Percentiles rank a stretch among this genome's conserved stretches.
Conservation (phyloP, 2,797 vertebrate genomes). For the Triplophysa bombifrons region DNA sequence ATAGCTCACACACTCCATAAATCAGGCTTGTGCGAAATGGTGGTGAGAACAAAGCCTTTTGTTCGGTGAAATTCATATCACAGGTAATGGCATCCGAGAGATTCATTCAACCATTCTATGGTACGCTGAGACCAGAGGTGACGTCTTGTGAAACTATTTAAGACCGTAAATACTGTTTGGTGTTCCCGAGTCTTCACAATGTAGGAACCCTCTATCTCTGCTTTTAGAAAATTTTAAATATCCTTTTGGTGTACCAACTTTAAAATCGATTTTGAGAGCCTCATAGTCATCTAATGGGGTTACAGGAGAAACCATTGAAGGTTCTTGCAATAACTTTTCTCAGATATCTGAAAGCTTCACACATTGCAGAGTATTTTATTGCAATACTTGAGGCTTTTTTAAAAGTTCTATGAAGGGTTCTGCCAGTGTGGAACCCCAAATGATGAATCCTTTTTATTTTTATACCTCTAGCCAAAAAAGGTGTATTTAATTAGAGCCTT, state of each 20-base stretch:
- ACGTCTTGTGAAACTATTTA: background rate
- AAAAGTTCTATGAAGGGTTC: no score
- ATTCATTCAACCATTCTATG: slow-evolving; percentile 8
- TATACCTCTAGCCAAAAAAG: background rate
- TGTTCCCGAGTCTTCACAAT: background rate
- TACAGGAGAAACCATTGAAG: background rate
- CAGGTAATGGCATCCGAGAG: background rate
- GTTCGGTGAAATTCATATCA: background rate
- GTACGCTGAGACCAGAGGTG: background rate
- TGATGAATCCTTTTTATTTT: no score
- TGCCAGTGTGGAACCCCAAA: background rate
- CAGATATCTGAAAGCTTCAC: background rate
- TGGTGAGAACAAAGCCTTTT: background rate
- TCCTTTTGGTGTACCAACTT: background rate
- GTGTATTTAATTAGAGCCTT: background rate
- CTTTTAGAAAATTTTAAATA: background rate
- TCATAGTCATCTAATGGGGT: background rate
- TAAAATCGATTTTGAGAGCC: background rate
- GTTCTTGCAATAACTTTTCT: background rate
- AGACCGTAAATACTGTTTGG: background rate
- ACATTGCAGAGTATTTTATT: background rate
- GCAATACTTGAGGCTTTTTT: no score
- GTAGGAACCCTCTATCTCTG: background rate
- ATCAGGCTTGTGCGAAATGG: slow-evolving; percentile 2
- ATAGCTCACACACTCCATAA: slow-evolving; percentile 1